phyloP scores from a whole-genome alignment of 2,888 invertebrate species.

The Plagodis dolabraria region DNA sequence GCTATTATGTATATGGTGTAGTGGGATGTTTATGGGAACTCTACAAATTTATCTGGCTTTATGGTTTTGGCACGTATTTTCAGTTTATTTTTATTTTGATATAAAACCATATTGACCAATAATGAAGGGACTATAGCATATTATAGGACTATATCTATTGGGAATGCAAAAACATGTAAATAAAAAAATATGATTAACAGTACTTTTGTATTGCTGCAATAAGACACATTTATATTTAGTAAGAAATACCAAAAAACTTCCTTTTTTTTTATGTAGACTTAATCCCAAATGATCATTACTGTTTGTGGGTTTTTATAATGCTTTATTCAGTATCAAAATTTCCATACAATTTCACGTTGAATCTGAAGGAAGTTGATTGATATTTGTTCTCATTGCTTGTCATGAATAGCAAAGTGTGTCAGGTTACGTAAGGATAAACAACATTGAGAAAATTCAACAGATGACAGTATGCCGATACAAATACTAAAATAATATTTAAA shows the following conservation, averaged over 20 bases:
- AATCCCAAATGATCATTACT: no score
- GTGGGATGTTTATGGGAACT: slow-evolving; percentile 67
- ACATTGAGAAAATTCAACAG: no score
- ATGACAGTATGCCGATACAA: no score
- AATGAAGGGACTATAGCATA: slow-evolving; percentile 8
- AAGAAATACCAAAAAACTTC: slow-evolving; percentile 4
- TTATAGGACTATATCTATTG: slow-evolving; percentile 3
- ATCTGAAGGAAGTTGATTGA: slow-evolving; percentile 6
- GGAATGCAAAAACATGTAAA: slow-evolving; percentile 21
- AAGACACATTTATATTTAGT: slow-evolving; percentile 9
- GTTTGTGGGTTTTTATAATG: no score
- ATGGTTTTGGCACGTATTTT: slow-evolving; percentile 52
- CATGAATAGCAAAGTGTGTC: slow-evolving; percentile 4
- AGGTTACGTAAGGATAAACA: not conserved
- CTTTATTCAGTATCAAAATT: no score
- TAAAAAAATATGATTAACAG: slow-evolving; percentile 27
- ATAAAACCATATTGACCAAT: slow-evolving; percentile 17
- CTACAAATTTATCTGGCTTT: slow-evolving; percentile 55
- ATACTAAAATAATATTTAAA: no score
- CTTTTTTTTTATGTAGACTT: slow-evolving; percentile 2
- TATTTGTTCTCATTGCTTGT: slow-evolving; percentile 12
- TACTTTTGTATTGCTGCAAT: slow-evolving; percentile 21
- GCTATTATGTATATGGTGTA: slow-evolving; percentile 69
- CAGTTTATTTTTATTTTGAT: slow-evolving; percentile 25
- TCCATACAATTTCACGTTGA: not conserved